phyloP scores from a whole-genome alignment of 2,113 vertebrate genomes.

The Alexandromys fortis region DNA sequence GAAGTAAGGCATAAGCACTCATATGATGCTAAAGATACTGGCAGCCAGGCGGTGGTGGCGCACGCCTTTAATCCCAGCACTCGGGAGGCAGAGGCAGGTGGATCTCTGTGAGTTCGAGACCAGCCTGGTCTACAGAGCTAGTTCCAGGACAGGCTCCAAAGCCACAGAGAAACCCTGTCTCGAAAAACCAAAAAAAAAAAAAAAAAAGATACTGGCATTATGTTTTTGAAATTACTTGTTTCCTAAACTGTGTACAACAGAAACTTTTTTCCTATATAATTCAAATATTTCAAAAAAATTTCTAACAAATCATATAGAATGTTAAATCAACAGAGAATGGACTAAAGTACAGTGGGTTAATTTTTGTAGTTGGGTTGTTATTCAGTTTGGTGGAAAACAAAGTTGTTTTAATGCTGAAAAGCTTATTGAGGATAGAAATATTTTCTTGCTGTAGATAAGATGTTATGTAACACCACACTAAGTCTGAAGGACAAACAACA shows the following conservation, averaged over 20 bases:
- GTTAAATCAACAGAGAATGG: too few relatives aligned
- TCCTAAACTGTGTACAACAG: not conserved
- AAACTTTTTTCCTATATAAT: rapidly evolving
- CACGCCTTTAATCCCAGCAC: too few relatives aligned
- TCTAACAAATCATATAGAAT: not conserved
- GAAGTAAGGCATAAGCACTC: rapidly evolving
- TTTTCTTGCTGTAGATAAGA: constrained; percentile 11
- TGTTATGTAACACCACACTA: not conserved
- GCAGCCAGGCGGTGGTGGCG: too few relatives aligned
- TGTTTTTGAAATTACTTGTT: not conserved
- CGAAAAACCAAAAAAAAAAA: too few relatives aligned
- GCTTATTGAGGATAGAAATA: not conserved
- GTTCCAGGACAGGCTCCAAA: too few relatives aligned
- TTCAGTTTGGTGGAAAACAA: constrained; percentile 37
- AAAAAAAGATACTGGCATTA: not conserved
- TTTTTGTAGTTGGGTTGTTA: not conserved
- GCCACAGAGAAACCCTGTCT: too few relatives aligned
- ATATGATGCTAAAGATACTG: not conserved
- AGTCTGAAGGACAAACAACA: constrained; percentile 28
- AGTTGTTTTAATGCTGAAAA: constrained; percentile 1
- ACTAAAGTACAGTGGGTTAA: not conserved
- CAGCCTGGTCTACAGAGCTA: too few relatives aligned
- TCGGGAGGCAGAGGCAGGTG: too few relatives aligned
- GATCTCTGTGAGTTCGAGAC: too few relatives aligned
- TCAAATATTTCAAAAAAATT: not conserved